Percentiles rank a stretch among this genome's conserved stretches.
These are phyloP conservation scores for Hemicrepidius hirtus DNA, from an alignment of 2,888 invertebrate species.

Conservation along the genomic window DNA sequence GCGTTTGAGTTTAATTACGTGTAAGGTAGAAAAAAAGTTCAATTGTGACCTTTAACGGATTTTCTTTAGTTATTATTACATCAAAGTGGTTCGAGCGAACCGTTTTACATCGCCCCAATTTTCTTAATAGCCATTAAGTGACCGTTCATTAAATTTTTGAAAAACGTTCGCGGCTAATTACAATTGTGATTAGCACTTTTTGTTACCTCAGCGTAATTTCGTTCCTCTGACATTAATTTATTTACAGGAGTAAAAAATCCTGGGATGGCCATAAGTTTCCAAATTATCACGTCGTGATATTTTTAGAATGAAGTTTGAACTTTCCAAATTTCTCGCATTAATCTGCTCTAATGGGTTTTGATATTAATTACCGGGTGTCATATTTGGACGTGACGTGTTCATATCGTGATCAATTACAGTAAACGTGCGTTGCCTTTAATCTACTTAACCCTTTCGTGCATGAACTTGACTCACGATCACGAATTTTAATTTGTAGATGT, in stretches of 20 bases:
- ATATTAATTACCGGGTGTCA: slow-evolving; percentile 41
- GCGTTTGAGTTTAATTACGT: no score
- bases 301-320: slow-evolving; percentile 16
- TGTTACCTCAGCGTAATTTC: neutral
- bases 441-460: slow-evolving; percentile 59
- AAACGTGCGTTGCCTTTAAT: slow-evolving; percentile 57
- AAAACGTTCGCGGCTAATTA: slow-evolving; percentile 14
- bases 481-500: slow-evolving; percentile 52
- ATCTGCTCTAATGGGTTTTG: slow-evolving; percentile 29
- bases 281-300: slow-evolving; percentile 8
- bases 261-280: neutral
- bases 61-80: neutral
- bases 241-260: neutral
- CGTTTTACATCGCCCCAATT: slow-evolving; percentile 14
- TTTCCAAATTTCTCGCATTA: slow-evolving; percentile 29
- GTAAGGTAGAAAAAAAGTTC: neutral
- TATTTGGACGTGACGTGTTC: slow-evolving; percentile 51
- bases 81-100: slow-evolving; percentile 1
- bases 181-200: slow-evolving; percentile 18
- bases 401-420: slow-evolving; percentile 58
- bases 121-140: slow-evolving; percentile 16
- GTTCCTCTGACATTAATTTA: slow-evolving; percentile 8
- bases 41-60: slow-evolving; percentile 1
- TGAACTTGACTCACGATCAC: slow-evolving; percentile 57
- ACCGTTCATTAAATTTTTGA: slow-evolving; percentile 9